Evolutionary conservation across 92 coral and sea anemone species (phyloP), one percentile per base, ranked within the genome.

Genomic region (Metridium senile): DNA sequence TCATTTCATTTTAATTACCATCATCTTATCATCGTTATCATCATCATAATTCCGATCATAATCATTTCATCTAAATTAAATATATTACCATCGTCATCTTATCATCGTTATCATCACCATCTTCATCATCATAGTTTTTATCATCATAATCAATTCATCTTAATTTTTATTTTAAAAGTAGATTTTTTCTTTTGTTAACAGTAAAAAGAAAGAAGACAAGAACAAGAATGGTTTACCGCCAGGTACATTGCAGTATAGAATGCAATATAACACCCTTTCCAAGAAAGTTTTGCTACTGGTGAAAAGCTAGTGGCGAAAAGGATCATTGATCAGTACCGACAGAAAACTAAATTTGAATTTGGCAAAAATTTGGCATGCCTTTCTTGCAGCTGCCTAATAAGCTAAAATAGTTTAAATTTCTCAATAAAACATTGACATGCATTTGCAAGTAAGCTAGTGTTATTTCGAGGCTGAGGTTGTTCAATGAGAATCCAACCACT

Each of bases 131-230:
- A 39, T 39, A 6, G 13, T 39, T 13, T 4, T 39, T 39, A 39
- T 39, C 6, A 39, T 39, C 13, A 39, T 39, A 6, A 39, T 39
- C 13, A 39, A 4, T 39, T 39, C 49, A 39, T 13, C 13, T 39
- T 39, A 39, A 6, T 13, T 4, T 4, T 39, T 13, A 39, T 4
- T 39, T 4, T 6, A 39, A 39, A 39, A 39, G 13, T 39, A 2
- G 59, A 2, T 54, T 54, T 54, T 16, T 54, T 20, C 9, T 16
- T 54, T 10, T 16, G 59, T 54, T 54, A 3, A 9, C 20, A 72
- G 76, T 0, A 72, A 72, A n/a, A 72, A 72, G 66, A 72, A 72
- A 54, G 76, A 72, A 28, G 76, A 72, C 13, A 72, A 56, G 10
- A 68, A 68, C 58, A 53, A 53, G 45, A 27, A 27, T 72, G 66